These are phyloP conservation scores for Drosophila putrida DNA, from an alignment of 2,888 invertebrate genomes.

Conservation along the genomic window DNA sequence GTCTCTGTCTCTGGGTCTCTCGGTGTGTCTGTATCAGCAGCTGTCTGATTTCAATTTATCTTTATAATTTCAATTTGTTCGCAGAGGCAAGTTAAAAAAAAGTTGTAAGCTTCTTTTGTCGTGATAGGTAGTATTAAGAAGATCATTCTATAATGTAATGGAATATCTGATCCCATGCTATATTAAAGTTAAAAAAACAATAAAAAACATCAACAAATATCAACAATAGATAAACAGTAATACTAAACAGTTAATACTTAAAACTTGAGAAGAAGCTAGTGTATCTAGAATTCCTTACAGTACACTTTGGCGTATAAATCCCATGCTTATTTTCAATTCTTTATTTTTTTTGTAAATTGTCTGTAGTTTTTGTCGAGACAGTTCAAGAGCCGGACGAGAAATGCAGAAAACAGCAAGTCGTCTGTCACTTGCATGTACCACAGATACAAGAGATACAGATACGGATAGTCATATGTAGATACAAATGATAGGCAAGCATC, in stretches of 20 bases:
- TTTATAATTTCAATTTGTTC: slow-evolving; percentile 71
- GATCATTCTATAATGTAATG: not conserved
- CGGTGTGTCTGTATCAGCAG: slow-evolving; percentile 36
- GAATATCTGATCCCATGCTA: too few relatives aligned
- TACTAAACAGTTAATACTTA: not conserved
- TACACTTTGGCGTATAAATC: not conserved
- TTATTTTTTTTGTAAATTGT: slow-evolving; percentile 49
- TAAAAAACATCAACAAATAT: too few relatives aligned
- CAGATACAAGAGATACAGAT: slow-evolving; percentile 25
- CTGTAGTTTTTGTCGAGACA: slow-evolving; percentile 53
- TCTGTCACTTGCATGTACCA: slow-evolving; percentile 48
- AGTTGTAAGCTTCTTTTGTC: slow-evolving; percentile 16
- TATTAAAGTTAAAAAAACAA: too few relatives aligned
- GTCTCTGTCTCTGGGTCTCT: slow-evolving; percentile 31
- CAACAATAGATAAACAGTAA: not conserved
- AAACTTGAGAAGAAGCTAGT: slow-evolving; percentile 11
- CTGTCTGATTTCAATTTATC: slow-evolving; percentile 71
- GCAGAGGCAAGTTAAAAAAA: slow-evolving; percentile 12
- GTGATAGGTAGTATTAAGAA: not conserved
- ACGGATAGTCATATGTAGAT: slow-evolving; percentile 32
- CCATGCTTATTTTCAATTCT: not conserved
- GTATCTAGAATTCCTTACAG: slow-evolving; percentile 29
- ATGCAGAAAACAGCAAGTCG: slow-evolving; percentile 55
- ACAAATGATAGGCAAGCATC: slow-evolving; percentile 39
- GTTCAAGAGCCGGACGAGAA: slow-evolving; percentile 71